phyloP scores from a whole-genome alignment of 2,888 invertebrate genomes.

The Phalera bucephala region DNA sequence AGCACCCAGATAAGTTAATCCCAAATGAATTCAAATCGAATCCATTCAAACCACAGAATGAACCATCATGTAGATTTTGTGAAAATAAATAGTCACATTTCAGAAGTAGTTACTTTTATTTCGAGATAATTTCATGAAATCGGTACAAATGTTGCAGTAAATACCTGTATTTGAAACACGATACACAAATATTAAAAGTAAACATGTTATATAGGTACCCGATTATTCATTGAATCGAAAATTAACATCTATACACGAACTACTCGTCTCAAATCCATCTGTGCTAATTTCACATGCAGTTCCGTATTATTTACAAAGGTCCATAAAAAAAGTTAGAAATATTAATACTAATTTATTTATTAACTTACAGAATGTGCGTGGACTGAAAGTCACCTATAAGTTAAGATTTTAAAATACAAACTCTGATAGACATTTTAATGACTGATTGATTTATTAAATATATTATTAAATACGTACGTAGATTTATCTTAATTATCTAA shows the following conservation, averaged over 20 bases:
- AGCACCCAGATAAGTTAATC: too few species aligned
- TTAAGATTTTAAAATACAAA: slow-evolving; percentile 14
- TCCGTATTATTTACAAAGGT: slow-evolving; percentile 24
- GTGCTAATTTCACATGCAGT: slow-evolving; percentile 46
- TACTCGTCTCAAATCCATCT: slow-evolving; percentile 65
- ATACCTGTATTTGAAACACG: slow-evolving; percentile 31
- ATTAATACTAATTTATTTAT: slow-evolving; percentile 11
- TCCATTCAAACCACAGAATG: too few species aligned
- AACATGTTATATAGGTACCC: slow-evolving; percentile 19
- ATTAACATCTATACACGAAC: slow-evolving; percentile 38
- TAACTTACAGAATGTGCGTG: slow-evolving; percentile 14
- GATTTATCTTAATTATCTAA: too few species aligned
- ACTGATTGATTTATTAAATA: too few species aligned
- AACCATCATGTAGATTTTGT: too few species aligned
- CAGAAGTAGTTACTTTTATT: slow-evolving; percentile 36
- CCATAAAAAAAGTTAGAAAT: slow-evolving; percentile 31
- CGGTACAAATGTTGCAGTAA: slow-evolving; percentile 32
- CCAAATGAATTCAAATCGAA: too few species aligned
- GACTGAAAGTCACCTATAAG: slow-evolving; percentile 14
- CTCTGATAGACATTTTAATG: slow-evolving; percentile 25
- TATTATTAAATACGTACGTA: too few species aligned
- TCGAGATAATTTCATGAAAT: slow-evolving; percentile 31
- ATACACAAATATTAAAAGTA: slow-evolving; percentile 22
- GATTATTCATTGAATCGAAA: slow-evolving; percentile 29
- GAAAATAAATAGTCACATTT: slow-evolving; percentile 2